A percentile compares a stretch with the other conserved stretches of the same genome.
Evolutionary conservation across 2,797 vertebrate species (phyloP).

Genomic region (Spondyliosoma cantharus): DNA sequence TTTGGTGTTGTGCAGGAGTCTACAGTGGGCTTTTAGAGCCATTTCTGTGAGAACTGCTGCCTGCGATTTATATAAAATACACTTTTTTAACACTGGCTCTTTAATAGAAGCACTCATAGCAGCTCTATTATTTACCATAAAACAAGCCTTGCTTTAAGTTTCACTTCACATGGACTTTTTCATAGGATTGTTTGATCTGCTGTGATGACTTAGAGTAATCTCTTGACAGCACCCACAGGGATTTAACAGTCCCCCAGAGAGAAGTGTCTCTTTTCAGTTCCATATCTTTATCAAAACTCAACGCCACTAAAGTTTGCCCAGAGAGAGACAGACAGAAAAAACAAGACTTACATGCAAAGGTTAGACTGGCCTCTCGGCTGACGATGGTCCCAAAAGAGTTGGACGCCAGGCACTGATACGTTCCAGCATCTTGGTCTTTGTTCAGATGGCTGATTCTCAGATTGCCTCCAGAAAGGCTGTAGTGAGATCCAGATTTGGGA

Average conservation of each 20-base stretch:
- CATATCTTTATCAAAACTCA: constrained; percentile 26
- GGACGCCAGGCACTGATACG: constrained; percentile 94
- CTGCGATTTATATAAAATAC: background rate
- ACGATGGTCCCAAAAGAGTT: constrained; percentile 94
- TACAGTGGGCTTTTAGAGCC: background rate
- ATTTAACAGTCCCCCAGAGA: constrained; percentile 56
- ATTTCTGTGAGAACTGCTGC: too few relatives aligned
- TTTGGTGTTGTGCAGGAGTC: background rate
- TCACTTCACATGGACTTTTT: constrained; percentile 11
- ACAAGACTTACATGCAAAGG: constrained; percentile 96
- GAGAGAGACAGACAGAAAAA: constrained; percentile 33
- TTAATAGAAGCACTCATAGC: constrained; percentile 8
- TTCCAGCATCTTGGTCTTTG: constrained; percentile 91
- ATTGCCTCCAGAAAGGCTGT: constrained; percentile 92
- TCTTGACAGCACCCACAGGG: constrained; percentile 33
- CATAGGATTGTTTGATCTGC: constrained; percentile 41
- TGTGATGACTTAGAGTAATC: constrained; percentile 35
- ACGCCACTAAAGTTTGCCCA: constrained; percentile 25
- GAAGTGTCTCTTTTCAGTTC: constrained; percentile 31
- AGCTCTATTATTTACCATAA: constrained; percentile 28
- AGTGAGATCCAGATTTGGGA: constrained; percentile 90
- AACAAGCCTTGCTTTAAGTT: constrained; percentile 6
- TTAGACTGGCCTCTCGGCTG: constrained; percentile 94
- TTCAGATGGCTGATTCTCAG: constrained; percentile 93
- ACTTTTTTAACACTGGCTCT: background rate